Percentiles rank a stretch among this genome's conserved stretches.
Conservation (phyloP, 2,888 invertebrate species). For the Lysandra bellargus region DNA sequence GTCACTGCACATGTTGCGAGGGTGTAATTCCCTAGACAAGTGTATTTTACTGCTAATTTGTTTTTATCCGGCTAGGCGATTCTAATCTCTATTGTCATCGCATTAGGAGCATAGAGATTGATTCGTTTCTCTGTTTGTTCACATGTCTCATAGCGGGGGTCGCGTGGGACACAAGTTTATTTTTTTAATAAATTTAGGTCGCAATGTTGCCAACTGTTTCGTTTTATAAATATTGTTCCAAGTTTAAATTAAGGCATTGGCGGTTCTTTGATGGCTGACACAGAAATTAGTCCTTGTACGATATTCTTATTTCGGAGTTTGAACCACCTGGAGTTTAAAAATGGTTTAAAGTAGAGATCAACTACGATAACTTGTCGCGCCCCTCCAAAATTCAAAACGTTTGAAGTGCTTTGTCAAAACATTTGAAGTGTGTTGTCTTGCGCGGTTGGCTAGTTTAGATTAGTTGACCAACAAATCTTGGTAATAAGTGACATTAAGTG, state of each 20-base stretch:
- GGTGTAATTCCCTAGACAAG: conserved; percentile 71
- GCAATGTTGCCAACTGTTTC: conserved; percentile 41
- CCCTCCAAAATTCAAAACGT: too few relatives aligned
- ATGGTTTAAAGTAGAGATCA: too few relatives aligned
- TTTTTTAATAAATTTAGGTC: conserved; percentile 44
- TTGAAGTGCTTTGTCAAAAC: too few relatives aligned
- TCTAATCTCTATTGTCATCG: conserved; percentile 41
- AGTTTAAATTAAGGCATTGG: conserved; percentile 12
- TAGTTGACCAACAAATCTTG: too few relatives aligned
- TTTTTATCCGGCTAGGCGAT: conserved; percentile 39
- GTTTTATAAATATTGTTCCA: conserved; percentile 32
- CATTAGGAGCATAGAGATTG: conserved; percentile 38
- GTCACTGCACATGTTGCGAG: conserved; percentile 65
- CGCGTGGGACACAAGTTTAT: conserved; percentile 54
- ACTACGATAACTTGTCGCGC: too few relatives aligned
- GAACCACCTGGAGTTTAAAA: background rate
- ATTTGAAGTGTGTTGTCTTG: too few relatives aligned
- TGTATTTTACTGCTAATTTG: conserved; percentile 54
- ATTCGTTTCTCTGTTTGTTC: conserved; percentile 60
- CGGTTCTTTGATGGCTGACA: conserved; percentile 14
- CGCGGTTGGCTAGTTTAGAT: too few relatives aligned
- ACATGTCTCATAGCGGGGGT: conserved; percentile 69
- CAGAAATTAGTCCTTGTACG: background rate
- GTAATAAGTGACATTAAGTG: too few relatives aligned
- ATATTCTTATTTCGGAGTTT: conserved; percentile 12